Conservation (phyloP, 2,113 vertebrate genomes). For the Megalops atlanticus region DNA sequence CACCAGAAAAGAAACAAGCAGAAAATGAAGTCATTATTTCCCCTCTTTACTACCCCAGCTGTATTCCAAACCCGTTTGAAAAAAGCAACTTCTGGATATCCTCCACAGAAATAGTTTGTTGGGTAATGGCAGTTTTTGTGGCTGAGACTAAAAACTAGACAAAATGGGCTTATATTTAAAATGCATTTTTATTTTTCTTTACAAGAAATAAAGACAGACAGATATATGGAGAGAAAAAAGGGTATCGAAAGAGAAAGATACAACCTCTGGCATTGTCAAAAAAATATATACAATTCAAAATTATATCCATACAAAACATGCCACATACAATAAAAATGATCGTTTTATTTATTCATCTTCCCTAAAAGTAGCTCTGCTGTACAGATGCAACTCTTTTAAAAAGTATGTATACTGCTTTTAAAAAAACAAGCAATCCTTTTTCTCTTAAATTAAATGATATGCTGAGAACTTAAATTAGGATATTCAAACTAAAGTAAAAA, state of each 20-base stretch:
- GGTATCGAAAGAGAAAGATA: conserved; percentile 67
- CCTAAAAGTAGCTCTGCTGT: conserved; percentile 90
- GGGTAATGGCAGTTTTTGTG: no score
- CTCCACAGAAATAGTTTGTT: no score
- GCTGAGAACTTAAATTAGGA: conserved; percentile 76
- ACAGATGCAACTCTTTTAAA: conserved; percentile 82
- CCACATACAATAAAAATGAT: conserved; percentile 87
- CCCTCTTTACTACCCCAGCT: no score
- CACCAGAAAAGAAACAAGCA: no score
- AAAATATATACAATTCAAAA: conserved; percentile 90
- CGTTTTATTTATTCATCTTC: conserved; percentile 76
- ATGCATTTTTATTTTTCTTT: conserved; percentile 86
- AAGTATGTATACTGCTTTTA: conserved; percentile 64
- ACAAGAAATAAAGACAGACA: conserved; percentile 80
- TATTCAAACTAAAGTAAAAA: conserved; percentile 54
- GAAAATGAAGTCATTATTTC: no score
- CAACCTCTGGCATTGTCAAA: conserved; percentile 82
- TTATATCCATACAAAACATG: conserved; percentile 94
- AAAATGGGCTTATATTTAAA: conserved; percentile 67
- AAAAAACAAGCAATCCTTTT: conserved; percentile 63
- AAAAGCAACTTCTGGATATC: no score
- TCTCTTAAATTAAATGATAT: conserved; percentile 75
- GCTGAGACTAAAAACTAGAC: not conserved
- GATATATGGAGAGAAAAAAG: conserved; percentile 69
- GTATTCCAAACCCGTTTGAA: no score